Conservation (phyloP, 1,140 invertebrate genomes). For the Cataglyphis hispanica region DNA sequence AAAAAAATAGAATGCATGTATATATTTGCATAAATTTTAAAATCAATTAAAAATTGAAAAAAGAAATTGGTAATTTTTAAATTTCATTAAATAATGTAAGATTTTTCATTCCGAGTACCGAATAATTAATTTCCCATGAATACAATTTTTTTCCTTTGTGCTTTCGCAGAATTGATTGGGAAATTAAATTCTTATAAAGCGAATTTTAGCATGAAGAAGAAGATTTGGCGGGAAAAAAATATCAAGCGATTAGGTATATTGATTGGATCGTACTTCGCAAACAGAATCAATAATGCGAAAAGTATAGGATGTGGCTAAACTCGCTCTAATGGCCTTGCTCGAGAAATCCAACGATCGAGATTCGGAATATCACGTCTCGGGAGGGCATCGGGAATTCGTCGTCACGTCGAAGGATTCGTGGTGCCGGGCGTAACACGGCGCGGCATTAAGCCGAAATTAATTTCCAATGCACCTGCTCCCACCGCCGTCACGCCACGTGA, state of each 20-base stretch:
- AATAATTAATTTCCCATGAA: background rate
- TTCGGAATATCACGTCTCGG: conserved; percentile 57
- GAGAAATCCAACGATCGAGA: conserved; percentile 44
- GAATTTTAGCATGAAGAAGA: background rate
- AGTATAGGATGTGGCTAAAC: conserved; percentile 28
- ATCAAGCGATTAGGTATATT: background rate
- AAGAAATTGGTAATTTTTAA: background rate
- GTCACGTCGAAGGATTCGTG: conserved; percentile 61
- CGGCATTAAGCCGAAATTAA: conserved; percentile 79
- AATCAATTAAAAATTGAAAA: conserved; percentile 11
- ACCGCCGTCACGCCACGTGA: conserved; percentile 52
- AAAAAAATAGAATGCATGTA: background rate
- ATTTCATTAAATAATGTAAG: background rate
- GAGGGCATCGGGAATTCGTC: conserved; percentile 56
- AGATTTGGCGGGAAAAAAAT: background rate
- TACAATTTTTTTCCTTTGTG: background rate
- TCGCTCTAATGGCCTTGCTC: conserved; percentile 41
- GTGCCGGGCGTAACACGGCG: conserved; percentile 17
- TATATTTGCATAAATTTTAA: background rate
- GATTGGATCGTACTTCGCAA: background rate
- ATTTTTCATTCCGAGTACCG: background rate
- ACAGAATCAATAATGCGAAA: conserved; percentile 15
- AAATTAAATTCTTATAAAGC: background rate
- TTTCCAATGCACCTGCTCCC: conserved; percentile 79
- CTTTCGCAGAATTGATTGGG: background rate